phyloP scores from a whole-genome alignment of 2,113 vertebrate species.

The crab-eating macaque (Macaca fascicularis) region T2T-MFA8v1.1 NC_088377.1:160952501-160953000 shows the following conservation, averaged over 20 bases:
- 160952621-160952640: constrained; percentile 42
- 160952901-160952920: constrained; percentile 31
- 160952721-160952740: constrained; percentile 2
- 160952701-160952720: constrained; percentile 1
- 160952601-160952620: constrained; percentile 68
- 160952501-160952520: constrained; percentile 24
- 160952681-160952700: constrained; percentile 22
- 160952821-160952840: constrained; percentile 44
- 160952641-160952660: constrained; percentile 44
- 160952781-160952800: constrained; percentile 40
- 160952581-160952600: constrained; percentile 63
- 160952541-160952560: constrained; percentile 20
- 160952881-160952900: constrained; percentile 34
- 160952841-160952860: constrained; percentile 60
- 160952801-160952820: constrained; percentile 29
- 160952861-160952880: constrained; percentile 4
- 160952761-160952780: constrained; percentile 53
- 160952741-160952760: background rate
- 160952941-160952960: constrained; percentile 24
- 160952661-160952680: constrained; percentile 30
- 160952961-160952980: constrained; percentile 24
- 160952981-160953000: constrained; percentile 11
- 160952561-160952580: constrained; percentile 18
- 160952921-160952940: constrained; percentile 41
- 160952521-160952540: constrained; percentile 8